Percentiles rank a stretch among this genome's conserved stretches.
Conservation (phyloP, 2,113 vertebrate genomes). For the Peromyscus maniculatus region DNA sequence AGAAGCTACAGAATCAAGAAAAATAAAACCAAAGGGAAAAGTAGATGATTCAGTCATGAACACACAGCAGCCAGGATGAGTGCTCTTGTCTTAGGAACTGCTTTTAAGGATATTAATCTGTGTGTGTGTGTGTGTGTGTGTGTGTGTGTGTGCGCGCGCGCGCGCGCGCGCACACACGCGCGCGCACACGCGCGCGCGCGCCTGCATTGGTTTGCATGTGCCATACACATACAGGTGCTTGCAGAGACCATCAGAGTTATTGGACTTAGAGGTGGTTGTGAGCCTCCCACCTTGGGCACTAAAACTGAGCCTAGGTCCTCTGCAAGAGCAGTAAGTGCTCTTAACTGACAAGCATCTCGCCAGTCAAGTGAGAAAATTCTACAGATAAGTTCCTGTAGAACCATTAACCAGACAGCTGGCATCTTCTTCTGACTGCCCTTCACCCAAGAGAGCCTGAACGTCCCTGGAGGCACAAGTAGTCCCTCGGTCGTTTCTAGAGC, state of each 20-base stretch:
- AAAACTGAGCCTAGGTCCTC: background rate
- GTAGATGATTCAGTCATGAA: background rate
- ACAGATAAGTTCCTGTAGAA: background rate
- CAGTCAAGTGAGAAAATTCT: background rate
- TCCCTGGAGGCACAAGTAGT: background rate
- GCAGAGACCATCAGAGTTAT: background rate
- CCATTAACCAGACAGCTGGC: background rate
- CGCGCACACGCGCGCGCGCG: too few species aligned
- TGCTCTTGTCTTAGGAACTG: background rate
- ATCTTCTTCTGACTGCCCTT: background rate
- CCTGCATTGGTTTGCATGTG: too few species aligned
- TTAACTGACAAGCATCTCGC: background rate
- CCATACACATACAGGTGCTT: too few species aligned
- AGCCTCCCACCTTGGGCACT: background rate
- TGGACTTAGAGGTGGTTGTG: background rate
- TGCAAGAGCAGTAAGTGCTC: background rate
- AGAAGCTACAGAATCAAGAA: background rate
- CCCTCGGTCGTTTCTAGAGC: background rate
- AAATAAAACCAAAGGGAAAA: background rate
- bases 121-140: background rate
- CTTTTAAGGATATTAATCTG: background rate
- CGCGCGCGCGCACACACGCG: too few species aligned
- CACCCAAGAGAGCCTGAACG: background rate
- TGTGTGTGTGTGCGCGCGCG: background rate
- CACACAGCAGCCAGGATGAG: rapidly evolving